Evolutionary conservation across 2,797 vertebrate species (phyloP), one percentile per base, ranked within the genome.

Genomic region (Enteromius viviparus): DNA sequence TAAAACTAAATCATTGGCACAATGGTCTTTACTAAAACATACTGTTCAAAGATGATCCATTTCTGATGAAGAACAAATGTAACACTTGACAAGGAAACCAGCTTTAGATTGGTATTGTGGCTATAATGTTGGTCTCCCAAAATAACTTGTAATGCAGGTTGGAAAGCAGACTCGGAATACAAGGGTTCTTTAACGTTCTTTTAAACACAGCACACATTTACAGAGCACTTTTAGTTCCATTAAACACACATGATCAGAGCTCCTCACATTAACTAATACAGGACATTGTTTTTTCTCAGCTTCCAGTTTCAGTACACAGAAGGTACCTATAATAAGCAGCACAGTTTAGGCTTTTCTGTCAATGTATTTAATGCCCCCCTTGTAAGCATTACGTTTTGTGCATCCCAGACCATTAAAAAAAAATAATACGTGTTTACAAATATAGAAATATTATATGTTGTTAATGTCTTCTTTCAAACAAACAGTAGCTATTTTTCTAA

Each of bases 201-300:
- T 72, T 78, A 51, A 21, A 84, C 32, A 87, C 47, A 88, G 84
- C 47, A 74, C 84, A 88, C 78, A 90, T 69, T 82, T 68, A 88
- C 66, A 87, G 17, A 65, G 71, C 69, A 91, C 91, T 92, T 92
- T 89, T 82, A 83, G 87, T 88, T 91, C 78, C 78, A 88, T 90
- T 83, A 19, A 68, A 83, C 64, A 83, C 37, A 76, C 51, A 82
- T 53, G 4, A 88, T 89, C 76, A 80, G 76, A 78, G 71, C 71
- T 78, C 53, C 78, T 81, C 26, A 40, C 8, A 81, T 69, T 80
- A 15, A 40, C 45, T 79, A 66, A 79, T 84, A 84, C 78, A 72
- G 64, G 40, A 64, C 80, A 82, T 37, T 26, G 23, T 7, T 9
- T 34, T 29, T 42, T 23, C 81, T 62, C 15, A 37, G 75, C 47